Evolutionary conservation across 2,888 invertebrate genomes (phyloP).

Genomic region (Coelinius sp.): DNA sequence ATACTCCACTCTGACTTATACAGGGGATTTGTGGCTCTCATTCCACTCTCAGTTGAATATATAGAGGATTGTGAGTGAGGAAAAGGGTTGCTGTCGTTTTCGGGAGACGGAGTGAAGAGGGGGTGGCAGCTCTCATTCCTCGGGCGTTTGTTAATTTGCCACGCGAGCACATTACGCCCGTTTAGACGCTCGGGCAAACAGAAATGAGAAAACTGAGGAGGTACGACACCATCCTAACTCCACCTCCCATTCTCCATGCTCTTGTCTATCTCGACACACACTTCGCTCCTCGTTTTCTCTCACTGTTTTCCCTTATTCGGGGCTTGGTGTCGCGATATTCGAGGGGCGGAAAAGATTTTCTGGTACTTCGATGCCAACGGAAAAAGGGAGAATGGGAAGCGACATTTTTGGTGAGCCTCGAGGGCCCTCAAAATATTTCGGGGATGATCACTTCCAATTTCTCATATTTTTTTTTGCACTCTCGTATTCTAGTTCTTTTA

Average conservation of each 20-base stretch:
- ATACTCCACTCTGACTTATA: slow-evolving; percentile 35
- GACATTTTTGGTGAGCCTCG: slow-evolving; percentile 38
- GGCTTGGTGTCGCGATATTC: slow-evolving; percentile 42
- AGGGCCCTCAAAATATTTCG: slow-evolving; percentile 34
- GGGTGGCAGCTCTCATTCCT: slow-evolving; percentile 53
- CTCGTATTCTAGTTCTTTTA: background rate
- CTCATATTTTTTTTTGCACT: background rate
- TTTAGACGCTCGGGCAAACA: slow-evolving; percentile 50
- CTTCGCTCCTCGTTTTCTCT: slow-evolving; percentile 27
- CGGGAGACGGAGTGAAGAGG: slow-evolving; percentile 34
- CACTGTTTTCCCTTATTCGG: slow-evolving; percentile 37
- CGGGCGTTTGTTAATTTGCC: slow-evolving; percentile 59
- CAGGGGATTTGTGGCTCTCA: slow-evolving; percentile 15
- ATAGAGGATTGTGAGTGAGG: slow-evolving; percentile 20
- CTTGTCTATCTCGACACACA: slow-evolving; percentile 19
- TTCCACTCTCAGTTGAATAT: slow-evolving; percentile 6
- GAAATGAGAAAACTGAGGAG: slow-evolving; percentile 54
- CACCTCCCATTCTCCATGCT: background rate
- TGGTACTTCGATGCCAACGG: slow-evolving; percentile 44
- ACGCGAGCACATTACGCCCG: slow-evolving; percentile 55
- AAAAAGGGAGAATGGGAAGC: slow-evolving; percentile 24
- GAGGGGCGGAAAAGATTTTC: slow-evolving; percentile 46
- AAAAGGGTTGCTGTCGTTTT: slow-evolving; percentile 40
- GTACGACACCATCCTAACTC: slow-evolving; percentile 44
- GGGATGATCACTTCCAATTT: slow-evolving; percentile 33